These are phyloP conservation scores for Harmothoe impar DNA, from an alignment of 2,888 invertebrate genomes.

Conservation along the genomic window DNA sequence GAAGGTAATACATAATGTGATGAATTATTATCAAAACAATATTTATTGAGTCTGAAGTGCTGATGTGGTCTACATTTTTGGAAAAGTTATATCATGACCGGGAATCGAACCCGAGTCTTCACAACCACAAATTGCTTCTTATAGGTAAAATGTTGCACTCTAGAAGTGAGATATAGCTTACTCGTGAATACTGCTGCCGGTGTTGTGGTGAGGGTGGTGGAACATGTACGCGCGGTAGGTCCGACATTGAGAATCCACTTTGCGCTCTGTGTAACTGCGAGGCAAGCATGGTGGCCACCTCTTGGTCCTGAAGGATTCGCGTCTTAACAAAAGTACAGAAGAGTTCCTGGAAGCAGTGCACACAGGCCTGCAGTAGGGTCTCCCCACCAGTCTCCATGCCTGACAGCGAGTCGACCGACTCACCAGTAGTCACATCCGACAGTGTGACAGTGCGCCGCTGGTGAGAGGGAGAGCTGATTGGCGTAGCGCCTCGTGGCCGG, in stretches of 20 bases:
- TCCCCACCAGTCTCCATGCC: background rate
- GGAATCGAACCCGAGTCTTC: no score
- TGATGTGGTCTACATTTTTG: no score
- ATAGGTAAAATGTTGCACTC: no score
- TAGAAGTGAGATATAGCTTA: background rate
- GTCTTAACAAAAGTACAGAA: constrained; percentile 78
- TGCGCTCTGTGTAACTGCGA: constrained; percentile 22
- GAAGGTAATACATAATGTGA: background rate
- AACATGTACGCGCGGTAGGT: constrained; percentile 31
- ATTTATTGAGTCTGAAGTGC: no score
- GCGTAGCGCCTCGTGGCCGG: background rate
- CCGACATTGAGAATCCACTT: background rate
- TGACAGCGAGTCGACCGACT: background rate
- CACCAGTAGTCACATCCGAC: background rate
- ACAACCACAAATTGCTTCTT: no score
- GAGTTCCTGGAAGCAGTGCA: constrained; percentile 81
- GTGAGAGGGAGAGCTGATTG: background rate
- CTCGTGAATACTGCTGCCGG: background rate
- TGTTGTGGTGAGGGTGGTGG: constrained; percentile 25
- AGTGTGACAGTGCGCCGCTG: background rate
- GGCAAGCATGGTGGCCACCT: constrained; percentile 28
- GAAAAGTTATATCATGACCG: no score
- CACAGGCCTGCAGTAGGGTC: constrained; percentile 81
- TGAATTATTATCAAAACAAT: background rate
- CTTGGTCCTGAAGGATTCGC: background rate